phyloP scores from a whole-genome alignment of 2,113 vertebrate genomes.

The Taurulus bubalis region DNA sequence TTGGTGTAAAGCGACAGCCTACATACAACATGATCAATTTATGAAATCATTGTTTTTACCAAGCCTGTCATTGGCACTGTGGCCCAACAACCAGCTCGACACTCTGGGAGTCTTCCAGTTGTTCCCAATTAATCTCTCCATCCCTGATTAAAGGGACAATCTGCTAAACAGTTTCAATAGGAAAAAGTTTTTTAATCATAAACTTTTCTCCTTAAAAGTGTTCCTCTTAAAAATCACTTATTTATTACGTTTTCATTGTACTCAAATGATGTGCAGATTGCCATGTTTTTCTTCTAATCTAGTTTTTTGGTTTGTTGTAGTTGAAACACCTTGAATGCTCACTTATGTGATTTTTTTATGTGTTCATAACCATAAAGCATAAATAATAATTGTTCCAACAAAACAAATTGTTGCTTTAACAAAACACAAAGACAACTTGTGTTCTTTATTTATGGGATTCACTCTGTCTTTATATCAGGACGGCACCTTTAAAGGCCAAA shows the following conservation, averaged over 20 bases:
- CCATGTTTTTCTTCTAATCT: not conserved
- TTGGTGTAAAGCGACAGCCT: no score
- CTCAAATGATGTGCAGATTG: not conserved
- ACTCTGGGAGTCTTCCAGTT: no score
- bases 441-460: not conserved
- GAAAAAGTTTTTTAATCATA: not conserved
- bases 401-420: not conserved
- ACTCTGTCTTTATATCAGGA: not conserved
- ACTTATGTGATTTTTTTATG: not conserved
- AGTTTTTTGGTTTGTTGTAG: not conserved
- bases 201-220: not conserved
- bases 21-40: no score
- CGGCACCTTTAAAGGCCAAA: not conserved
- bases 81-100: no score
- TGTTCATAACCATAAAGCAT: not conserved
- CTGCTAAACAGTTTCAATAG: no score
- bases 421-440: not conserved
- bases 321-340: not conserved
- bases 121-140: no score
- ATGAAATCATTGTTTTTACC: no score
- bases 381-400: not conserved
- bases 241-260: not conserved
- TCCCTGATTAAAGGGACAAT: no score
- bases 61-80: no score
- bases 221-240: not conserved